phyloP scores from a whole-genome alignment of 1,140 invertebrate genomes.

The Steinernema feltiae region DNA sequence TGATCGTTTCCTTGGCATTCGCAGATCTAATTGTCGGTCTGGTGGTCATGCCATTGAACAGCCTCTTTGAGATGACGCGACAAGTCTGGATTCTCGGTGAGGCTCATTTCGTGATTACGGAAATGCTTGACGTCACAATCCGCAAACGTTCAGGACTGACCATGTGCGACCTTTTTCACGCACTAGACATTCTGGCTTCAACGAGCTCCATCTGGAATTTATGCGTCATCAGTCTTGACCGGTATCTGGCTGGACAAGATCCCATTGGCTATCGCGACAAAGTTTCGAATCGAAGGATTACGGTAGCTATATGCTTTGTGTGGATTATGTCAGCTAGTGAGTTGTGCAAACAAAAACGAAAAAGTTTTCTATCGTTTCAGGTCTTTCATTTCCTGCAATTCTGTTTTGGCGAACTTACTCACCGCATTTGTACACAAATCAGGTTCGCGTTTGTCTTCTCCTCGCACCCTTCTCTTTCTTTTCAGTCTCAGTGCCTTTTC shows the following conservation, averaged over 20 bases:
- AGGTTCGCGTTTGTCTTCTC: constrained; percentile 24
- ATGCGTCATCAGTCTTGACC: constrained; percentile 52
- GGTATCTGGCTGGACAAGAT: constrained; percentile 56
- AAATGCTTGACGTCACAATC: neutral
- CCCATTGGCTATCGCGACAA: constrained; percentile 55
- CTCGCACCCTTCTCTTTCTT: constrained; percentile 17
- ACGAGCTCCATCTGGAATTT: constrained; percentile 57
- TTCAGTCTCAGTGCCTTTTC: constrained; percentile 52
- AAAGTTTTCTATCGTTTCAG: constrained; percentile 24
- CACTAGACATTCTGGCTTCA: constrained; percentile 55
- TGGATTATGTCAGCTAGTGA: constrained; percentile 55
- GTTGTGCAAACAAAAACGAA: neutral
- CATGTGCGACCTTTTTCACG: constrained; percentile 57
- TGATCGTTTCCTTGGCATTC: constrained; percentile 55
- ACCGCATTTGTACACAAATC: constrained; percentile 51
- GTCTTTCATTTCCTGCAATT: constrained; percentile 56
- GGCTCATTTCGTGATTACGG: too few species aligned
- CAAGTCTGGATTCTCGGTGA: constrained; percentile 55
- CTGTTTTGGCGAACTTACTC: constrained; percentile 53
- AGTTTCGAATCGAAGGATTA: constrained; percentile 52
- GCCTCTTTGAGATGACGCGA: constrained; percentile 54
- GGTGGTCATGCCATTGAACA: constrained; percentile 56
- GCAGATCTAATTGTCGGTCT: constrained; percentile 57
- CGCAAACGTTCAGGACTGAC: constrained; percentile 45
- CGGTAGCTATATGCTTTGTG: constrained; percentile 50